Conservation (phyloP, 2,888 invertebrate genomes). For the Sceliomorpha sp. region DNA sequence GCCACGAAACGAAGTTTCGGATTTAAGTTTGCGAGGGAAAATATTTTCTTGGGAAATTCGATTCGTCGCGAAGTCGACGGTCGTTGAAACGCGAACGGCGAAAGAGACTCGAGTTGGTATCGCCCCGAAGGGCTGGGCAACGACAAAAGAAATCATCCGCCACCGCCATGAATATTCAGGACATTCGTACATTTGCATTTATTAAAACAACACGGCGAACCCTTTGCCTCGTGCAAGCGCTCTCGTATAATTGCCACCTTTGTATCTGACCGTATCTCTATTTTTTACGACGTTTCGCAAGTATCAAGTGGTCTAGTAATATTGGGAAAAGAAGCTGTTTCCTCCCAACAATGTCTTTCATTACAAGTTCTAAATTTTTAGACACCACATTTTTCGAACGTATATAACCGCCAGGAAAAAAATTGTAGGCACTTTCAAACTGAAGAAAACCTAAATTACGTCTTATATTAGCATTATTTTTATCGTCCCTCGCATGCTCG, state of each 20-base stretch:
- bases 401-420: not conserved
- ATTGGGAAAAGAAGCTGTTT: no score
- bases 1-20: not conserved
- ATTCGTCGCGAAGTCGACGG: conserved; percentile 25
- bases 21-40: conserved; percentile 11
- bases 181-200: conserved; percentile 69
- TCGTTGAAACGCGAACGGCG: conserved; percentile 33
- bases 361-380: conserved; percentile 24
- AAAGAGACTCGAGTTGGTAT: conserved; percentile 32
- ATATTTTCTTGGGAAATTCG: conserved; percentile 26
- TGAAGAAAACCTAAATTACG: no score
- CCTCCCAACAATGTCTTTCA: no score
- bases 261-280: conserved; percentile 50
- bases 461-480: no score
- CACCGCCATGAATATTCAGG: conserved; percentile 72
- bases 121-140: conserved; percentile 48
- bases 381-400: conserved; percentile 19
- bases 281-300: conserved; percentile 48
- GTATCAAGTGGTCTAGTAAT: conserved; percentile 36
- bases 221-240: conserved; percentile 65
- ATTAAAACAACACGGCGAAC: conserved; percentile 73
- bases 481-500: no score
- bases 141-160: conserved; percentile 73
- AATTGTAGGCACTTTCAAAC: no score
- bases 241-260: conserved; percentile 71